Base-by-base conservation (phyloP, 2,888 invertebrate species). In the Plagodis pulveraria region DNA sequence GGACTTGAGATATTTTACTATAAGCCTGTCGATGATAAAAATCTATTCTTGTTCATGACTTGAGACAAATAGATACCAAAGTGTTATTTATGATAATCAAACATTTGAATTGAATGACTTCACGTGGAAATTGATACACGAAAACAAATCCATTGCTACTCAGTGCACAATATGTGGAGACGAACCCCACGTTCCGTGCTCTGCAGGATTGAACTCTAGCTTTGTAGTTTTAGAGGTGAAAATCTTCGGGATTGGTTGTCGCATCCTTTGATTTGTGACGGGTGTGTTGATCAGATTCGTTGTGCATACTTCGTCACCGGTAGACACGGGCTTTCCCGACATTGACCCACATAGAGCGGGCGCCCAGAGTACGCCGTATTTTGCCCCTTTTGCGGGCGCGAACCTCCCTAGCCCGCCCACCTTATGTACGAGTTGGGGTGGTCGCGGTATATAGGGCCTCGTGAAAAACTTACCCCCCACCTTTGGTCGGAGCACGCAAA, bases 301-400 rank as follows among this genome's bases (percentile, higher is more conserved):
- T 91, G 91, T 91, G 91, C 91, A 92, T 91, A 91, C 86, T 91
- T 86, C 89, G 91, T 92, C 91, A 91, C 90, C 87, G 89, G 91
- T 87, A 92, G 91, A 92, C 91, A 91, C 91, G 91, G 91, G 91
- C 90, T 93, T 93, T 91, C 93, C 93, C 93, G 93, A 91, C 93
- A 93, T 93, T 93, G 93, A 93, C 93, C 93, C 91, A 93, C 90
- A 92, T 92, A 90, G 89, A 89, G 80, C 91, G 89, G 89, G 91
- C 90, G 90, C 91, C 89, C 91, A 91, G 89, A 91, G 91, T 89
- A 91, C 91, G 89, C 89, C 91, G 92, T 91, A 92, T 92, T 92
- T 92, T 92, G 92, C 92, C 92, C 92, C 92, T 92, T 92, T 92
- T 92, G 92, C 92, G 92, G 92, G 93, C 89, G 90, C 91, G 87